phyloP scores from a whole-genome alignment of 2,113 vertebrate species.

The Cynopterus brachyotis region DNA sequence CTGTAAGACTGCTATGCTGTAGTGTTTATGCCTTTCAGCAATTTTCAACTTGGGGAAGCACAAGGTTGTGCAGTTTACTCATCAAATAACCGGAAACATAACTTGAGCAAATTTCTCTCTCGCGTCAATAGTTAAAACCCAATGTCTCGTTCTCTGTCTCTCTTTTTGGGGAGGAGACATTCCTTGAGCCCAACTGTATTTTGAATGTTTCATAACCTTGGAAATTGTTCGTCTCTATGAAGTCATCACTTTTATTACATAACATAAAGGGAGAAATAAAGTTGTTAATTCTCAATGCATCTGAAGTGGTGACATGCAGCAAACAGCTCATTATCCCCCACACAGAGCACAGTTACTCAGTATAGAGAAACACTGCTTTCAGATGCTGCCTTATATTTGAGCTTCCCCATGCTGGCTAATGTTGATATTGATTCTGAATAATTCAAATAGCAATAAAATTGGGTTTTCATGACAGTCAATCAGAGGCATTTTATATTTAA shows the following conservation, averaged over 20 bases:
- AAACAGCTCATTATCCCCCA: constrained; percentile 76
- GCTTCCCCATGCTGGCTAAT: constrained; percentile 76
- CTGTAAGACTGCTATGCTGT: background rate
- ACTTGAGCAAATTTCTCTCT: constrained; percentile 34
- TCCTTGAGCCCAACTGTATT: background rate
- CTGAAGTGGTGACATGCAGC: constrained; percentile 52
- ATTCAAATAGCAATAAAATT: constrained; percentile 87
- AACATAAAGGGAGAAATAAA: constrained; percentile 68
- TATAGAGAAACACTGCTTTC: constrained; percentile 44
- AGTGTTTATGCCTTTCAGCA: background rate
- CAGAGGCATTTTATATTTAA: constrained; percentile 86
- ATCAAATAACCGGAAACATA: background rate
- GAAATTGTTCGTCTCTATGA: constrained; percentile 19
- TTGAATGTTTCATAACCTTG: constrained; percentile 40
- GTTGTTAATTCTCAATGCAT: constrained; percentile 62
- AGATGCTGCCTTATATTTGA: constrained; percentile 61
- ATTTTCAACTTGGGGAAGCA: background rate
- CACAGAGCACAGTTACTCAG: constrained; percentile 75
- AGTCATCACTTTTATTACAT: constrained; percentile 58
- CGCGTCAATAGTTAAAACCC: background rate
- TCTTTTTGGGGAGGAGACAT: background rate
- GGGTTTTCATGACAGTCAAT: constrained; percentile 85
- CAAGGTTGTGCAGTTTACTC: constrained; percentile 3
- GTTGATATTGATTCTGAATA: constrained; percentile 87
- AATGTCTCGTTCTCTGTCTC: background rate